phyloP scores from a whole-genome alignment of 2,888 invertebrate species.

The Temnothorax unifasciatus region DNA sequence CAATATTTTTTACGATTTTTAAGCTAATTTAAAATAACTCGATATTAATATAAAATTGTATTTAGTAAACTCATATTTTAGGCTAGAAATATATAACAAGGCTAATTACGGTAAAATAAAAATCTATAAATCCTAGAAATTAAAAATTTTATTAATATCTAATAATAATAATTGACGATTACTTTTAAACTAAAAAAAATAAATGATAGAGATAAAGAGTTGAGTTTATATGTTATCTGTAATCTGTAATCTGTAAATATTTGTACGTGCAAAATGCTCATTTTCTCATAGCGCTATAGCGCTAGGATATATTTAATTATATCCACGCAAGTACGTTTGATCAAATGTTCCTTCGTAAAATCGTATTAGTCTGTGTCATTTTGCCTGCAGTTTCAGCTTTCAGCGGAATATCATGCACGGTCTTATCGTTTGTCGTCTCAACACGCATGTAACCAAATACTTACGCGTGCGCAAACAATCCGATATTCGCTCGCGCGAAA shows the following conservation, averaged over 20 bases:
- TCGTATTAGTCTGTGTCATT: neutral
- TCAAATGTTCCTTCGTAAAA: neutral
- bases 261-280: neutral
- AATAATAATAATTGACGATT: neutral
- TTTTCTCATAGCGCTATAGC: neutral
- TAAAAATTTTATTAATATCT: neutral
- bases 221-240: neutral
- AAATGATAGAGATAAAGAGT: neutral
- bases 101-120: neutral
- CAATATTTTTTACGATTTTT: neutral
- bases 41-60: neutral
- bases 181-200: neutral
- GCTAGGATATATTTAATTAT: neutral
- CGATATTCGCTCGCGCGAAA: conserved; percentile 40
- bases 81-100: neutral
- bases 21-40: neutral
- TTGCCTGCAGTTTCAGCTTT: conserved; percentile 11
- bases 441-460: conserved; percentile 39
- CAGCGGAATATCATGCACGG: neutral
- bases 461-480: conserved; percentile 32
- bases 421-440: conserved; percentile 17
- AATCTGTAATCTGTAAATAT: neutral
- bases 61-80: neutral
- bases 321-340: neutral
- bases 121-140: neutral